Percentiles rank a stretch among this genome's conserved stretches.
Conservation (phyloP, 2,888 invertebrate genomes). For the Adelognathus sp. region DNA sequence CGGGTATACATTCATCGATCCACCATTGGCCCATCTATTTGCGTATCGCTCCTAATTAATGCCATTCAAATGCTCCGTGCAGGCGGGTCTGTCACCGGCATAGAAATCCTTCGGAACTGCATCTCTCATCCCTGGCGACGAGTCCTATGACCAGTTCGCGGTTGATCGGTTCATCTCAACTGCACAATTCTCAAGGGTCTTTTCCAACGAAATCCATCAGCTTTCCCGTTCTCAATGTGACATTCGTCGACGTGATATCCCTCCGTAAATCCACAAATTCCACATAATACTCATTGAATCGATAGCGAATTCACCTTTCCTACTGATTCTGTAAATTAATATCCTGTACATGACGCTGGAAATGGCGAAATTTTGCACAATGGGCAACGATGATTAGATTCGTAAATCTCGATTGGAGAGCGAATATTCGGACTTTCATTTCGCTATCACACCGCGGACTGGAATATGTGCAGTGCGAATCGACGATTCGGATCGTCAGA, state of each 20-base stretch:
- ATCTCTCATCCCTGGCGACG: conserved; percentile 28
- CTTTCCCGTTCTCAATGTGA: conserved; percentile 41
- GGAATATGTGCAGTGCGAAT: conserved; percentile 22
- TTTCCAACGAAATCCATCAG: conserved; percentile 49
- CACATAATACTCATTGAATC: background rate
- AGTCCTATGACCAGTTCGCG: conserved; percentile 46
- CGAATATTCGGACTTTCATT: conserved; percentile 4
- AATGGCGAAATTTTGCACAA: background rate
- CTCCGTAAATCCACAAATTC: background rate
- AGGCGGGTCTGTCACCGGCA: conserved; percentile 27
- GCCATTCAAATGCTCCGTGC: conserved; percentile 70
- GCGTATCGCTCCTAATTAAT: conserved; percentile 76
- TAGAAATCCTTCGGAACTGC: conserved; percentile 42
- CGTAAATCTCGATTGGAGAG: background rate
- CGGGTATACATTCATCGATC: conserved; percentile 71
- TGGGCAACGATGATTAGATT: background rate
- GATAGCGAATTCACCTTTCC: background rate
- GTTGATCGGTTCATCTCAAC: conserved; percentile 70
- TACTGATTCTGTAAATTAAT: background rate
- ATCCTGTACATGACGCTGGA: background rate
- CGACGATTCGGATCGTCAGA: conserved; percentile 18
- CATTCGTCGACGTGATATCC: conserved; percentile 21
- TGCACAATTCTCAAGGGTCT: conserved; percentile 68
- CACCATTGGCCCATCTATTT: conserved; percentile 67
- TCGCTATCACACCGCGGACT: background rate